Evolutionary conservation across 1,140 invertebrate species (phyloP).

Genomic region (Drosophila nannoptera): DNA sequence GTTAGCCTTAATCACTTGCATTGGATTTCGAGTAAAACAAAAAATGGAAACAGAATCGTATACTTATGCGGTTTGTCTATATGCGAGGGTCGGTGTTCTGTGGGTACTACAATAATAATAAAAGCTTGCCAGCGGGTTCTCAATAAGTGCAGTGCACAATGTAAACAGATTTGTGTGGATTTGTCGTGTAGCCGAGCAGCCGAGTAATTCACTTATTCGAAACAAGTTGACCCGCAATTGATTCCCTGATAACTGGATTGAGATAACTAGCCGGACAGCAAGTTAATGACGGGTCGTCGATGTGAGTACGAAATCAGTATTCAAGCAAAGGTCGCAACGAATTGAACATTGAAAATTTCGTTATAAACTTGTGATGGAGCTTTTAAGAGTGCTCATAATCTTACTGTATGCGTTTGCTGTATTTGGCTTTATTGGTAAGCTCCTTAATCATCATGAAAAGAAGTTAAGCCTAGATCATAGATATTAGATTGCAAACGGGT

Average conservation of each 20-base stretch:
- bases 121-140: not conserved
- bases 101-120: not conserved
- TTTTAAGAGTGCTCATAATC: constrained; percentile 25
- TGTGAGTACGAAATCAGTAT: constrained; percentile 48
- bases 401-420: constrained; percentile 22
- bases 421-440: constrained; percentile 40
- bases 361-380: constrained; percentile 27
- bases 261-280: constrained; percentile 15
- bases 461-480: too few relatives aligned
- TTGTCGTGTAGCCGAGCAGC: not conserved
- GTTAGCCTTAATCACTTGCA: constrained; percentile 44
- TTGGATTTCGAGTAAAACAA: constrained; percentile 56
- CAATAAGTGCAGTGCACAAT: not conserved
- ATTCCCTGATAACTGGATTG: constrained; percentile 26
- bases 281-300: constrained; percentile 19
- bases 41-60: constrained; percentile 31
- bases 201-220: too few relatives aligned
- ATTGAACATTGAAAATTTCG: constrained; percentile 9
- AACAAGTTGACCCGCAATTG: constrained; percentile 3
- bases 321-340: constrained; percentile 22
- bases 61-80: constrained; percentile 9
- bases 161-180: constrained; percentile 1
- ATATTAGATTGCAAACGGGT: constrained; percentile 13
- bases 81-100: not conserved
- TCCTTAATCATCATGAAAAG: not conserved